Evolutionary conservation across 2,113 vertebrate species (phyloP).

Genomic region (Dipodomys spectabilis): DNA sequence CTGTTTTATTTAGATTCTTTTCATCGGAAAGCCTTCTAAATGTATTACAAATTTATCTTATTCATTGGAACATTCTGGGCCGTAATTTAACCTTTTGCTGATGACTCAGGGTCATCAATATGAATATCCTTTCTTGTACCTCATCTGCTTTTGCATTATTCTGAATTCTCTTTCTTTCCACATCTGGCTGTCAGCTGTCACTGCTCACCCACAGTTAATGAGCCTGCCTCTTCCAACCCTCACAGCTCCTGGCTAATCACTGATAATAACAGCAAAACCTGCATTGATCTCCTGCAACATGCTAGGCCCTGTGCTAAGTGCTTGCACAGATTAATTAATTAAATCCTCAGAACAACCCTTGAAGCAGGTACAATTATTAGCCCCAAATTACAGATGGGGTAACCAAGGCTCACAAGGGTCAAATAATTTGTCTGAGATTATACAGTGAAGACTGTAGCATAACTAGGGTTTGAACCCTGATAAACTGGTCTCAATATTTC

Average conservation of each 20-base stretch:
- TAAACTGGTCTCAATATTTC: not conserved
- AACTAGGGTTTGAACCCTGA: constrained; percentile 24
- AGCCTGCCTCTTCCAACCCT: constrained; percentile 67
- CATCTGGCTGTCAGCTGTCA: constrained; percentile 77
- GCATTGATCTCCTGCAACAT: constrained; percentile 58
- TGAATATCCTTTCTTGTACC: constrained; percentile 71
- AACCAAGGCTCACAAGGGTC: constrained; percentile 67
- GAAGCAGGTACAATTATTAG: constrained; percentile 72
- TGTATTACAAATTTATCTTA: constrained; percentile 53
- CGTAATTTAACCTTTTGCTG: constrained; percentile 71
- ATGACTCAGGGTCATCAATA: constrained; percentile 67
- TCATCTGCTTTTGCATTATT: constrained; percentile 67
- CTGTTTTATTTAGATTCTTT: constrained; percentile 49
- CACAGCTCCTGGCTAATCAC: constrained; percentile 65
- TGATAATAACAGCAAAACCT: constrained; percentile 72
- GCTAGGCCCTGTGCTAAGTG: constrained; percentile 54
- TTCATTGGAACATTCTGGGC: constrained; percentile 53
- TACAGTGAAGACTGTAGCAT: constrained; percentile 20
- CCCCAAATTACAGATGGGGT: constrained; percentile 70
- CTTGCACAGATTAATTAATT: constrained; percentile 75
- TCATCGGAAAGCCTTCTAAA: constrained; percentile 42
- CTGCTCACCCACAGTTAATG: constrained; percentile 71
- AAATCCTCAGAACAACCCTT: constrained; percentile 63
- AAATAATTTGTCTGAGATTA: constrained; percentile 66
- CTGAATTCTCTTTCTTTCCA: constrained; percentile 73